phyloP scores from a whole-genome alignment of 2,888 invertebrate genomes.

The Miltochrista miniata region DNA sequence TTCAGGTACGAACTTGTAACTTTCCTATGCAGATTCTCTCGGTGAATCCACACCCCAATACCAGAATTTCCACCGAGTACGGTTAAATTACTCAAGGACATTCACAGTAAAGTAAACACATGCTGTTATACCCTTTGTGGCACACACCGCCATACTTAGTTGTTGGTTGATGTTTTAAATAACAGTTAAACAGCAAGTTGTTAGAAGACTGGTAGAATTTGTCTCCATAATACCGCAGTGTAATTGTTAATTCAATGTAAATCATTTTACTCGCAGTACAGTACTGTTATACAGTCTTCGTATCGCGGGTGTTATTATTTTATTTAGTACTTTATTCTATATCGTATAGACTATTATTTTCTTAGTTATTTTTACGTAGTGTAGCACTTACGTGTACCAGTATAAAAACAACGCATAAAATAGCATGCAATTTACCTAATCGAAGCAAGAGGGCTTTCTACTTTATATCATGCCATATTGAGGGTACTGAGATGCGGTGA shows the following conservation, averaged over 20 bases:
- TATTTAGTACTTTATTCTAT: no score
- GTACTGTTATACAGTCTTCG: no score
- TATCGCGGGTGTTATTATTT: no score
- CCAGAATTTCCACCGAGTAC: slow-evolving; percentile 7
- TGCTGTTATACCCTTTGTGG: slow-evolving; percentile 8
- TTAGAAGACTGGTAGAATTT: background rate
- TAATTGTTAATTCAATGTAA: background rate
- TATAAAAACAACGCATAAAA: no score
- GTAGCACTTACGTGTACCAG: no score
- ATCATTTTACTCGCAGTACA: background rate
- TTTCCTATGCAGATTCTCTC: background rate
- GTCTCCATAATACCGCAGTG: background rate
- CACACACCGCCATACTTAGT: slow-evolving; percentile 5
- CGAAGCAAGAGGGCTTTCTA: no score
- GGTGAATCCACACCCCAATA: background rate
- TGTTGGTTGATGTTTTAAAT: slow-evolving; percentile 1
- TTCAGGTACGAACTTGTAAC: no score
- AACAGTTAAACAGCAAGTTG: slow-evolving; percentile 1
- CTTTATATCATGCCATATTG: no score
- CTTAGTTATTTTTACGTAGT: no score
- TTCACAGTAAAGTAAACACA: slow-evolving; percentile 20
- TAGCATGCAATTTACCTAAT: no score
- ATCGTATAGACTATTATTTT: no score
- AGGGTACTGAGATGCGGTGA: no score
- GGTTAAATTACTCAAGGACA: slow-evolving; percentile 22